Evolutionary conservation across 2,113 vertebrate species (phyloP).

Genomic region (Mesembrinibis cayennensis): DNA sequence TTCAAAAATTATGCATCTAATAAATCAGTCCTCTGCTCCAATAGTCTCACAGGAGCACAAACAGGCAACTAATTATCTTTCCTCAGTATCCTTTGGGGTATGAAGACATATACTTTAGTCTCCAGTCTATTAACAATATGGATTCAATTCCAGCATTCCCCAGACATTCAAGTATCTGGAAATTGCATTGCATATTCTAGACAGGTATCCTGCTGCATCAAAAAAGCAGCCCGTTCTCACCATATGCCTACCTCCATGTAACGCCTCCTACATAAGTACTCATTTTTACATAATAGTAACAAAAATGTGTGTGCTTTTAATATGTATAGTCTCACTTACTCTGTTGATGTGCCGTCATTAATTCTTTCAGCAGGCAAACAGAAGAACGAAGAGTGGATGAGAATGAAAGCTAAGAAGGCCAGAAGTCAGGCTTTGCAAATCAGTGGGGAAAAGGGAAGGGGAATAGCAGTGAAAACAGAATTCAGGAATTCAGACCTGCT

Average conservation of each 20-base stretch:
- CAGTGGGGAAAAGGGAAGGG: background rate
- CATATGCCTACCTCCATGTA: background rate
- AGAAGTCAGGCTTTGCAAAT: background rate
- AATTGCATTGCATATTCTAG: background rate
- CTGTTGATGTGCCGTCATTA: background rate
- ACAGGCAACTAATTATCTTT: background rate
- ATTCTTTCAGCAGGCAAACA: background rate
- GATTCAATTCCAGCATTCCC: background rate
- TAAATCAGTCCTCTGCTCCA: background rate
- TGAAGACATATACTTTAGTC: background rate
- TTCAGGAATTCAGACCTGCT: background rate
- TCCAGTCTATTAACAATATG: background rate
- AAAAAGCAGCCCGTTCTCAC: background rate
- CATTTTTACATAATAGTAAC: background rate
- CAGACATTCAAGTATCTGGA: background rate
- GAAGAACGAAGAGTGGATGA: background rate
- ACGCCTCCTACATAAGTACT: background rate
- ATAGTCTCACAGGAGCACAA: background rate
- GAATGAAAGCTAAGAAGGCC: background rate
- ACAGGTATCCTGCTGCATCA: background rate
- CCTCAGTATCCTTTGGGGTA: background rate
- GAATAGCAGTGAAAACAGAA: background rate
- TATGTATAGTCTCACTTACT: background rate
- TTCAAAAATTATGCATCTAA: background rate
- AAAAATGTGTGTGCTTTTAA: background rate